Evolutionary conservation across 2,888 invertebrate genomes (phyloP), one percentile per base, ranked within the genome.

Genomic region (Noctua fimbriata): DNA sequence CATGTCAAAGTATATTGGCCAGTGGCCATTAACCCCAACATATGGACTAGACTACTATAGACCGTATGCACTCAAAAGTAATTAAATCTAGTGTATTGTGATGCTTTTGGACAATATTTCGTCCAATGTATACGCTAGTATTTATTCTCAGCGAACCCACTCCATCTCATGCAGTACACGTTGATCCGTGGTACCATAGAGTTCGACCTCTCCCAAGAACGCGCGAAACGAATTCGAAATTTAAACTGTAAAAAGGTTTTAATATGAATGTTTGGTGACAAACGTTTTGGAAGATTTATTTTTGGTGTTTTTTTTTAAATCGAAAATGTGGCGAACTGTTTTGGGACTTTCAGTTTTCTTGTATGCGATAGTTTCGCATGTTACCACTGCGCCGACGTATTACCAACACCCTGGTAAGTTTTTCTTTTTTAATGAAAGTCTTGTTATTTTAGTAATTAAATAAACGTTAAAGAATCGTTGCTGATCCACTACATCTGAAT

Each of bases 101-200:
- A 69, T 69, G 66, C 52, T 84, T 86, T 85, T 86, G 83, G 85
- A 84, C 83, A 85, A 76, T 82, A 82, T 81, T 89, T 87, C 79
- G 83, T 84, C 77, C 69, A 84, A 73, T 88, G 79, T 81, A 69
- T 79, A 77, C 52, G 69, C 71, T 86, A 87, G 84, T 91, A 94
- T 93, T 93, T 94, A 94, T 92, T 92, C 91, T 84, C 83, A 83
- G 87, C 84, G 83, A 90, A 83, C 85, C 77, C 87, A 88, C 88
- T 90, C 87, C 89, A 90, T 90, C 84, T 88, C 91, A 90, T 90
- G 92, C 93, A 93, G 93, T 93, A 87, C 87, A 81, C 90, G 89
- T 83, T 89, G 92, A 90, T 90, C 91, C 90, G 91, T 89, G 88
- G 58, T 66, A 76, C 83, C 83, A 81, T 81, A 84, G 81, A 80